phyloP scores from a whole-genome alignment of 2,888 invertebrate genomes.

The Hypomecis punctinalis region DNA sequence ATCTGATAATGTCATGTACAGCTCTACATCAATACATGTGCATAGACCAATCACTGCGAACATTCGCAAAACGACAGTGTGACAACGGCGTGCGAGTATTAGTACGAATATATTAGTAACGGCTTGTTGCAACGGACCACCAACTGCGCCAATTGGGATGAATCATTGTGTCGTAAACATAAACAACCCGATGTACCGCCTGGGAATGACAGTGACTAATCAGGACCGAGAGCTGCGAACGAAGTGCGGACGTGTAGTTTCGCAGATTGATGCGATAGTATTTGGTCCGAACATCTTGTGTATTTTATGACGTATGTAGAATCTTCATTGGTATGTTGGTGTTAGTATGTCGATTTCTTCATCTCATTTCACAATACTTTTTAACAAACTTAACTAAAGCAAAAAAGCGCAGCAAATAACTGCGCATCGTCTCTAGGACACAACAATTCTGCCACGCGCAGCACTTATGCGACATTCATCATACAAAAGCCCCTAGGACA shows the following conservation, averaged over 20 bases:
- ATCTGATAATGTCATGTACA: too few relatives aligned
- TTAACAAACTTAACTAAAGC: too few relatives aligned
- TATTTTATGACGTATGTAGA: not conserved
- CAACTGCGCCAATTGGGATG: conserved; percentile 15
- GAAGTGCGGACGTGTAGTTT: not conserved
- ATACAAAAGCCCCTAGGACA: too few relatives aligned
- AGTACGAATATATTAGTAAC: not conserved
- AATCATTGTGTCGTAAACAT: conserved; percentile 22
- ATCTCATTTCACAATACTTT: too few relatives aligned
- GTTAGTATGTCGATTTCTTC: too few relatives aligned
- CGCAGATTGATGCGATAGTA: conserved; percentile 2
- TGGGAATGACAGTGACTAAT: conserved; percentile 21
- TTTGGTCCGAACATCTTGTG: not conserved
- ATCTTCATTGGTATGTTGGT: too few relatives aligned
- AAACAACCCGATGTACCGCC: conserved; percentile 8
- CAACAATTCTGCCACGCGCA: too few relatives aligned
- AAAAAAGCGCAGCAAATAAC: too few relatives aligned
- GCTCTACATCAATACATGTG: too few relatives aligned
- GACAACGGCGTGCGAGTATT: not conserved
- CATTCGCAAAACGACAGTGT: conserved; percentile 1
- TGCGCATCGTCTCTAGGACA: too few relatives aligned
- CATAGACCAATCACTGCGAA: not conserved
- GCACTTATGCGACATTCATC: too few relatives aligned
- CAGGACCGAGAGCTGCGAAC: conserved; percentile 1
- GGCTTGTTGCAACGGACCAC: conserved; percentile 9